Base-by-base conservation (phyloP, 2,888 invertebrate genomes). In the Phyto melanocephala region DNA sequence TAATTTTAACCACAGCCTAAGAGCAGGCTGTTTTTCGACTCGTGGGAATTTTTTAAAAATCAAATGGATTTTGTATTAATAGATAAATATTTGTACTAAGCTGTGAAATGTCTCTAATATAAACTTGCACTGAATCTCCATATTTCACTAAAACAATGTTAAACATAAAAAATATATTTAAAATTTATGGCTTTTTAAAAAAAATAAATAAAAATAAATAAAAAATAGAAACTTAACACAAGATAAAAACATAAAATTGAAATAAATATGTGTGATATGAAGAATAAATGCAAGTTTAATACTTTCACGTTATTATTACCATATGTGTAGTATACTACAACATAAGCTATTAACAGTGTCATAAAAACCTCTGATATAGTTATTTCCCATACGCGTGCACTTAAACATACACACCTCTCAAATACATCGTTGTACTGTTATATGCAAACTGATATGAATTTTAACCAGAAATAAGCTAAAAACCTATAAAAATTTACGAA, bases 271-370 rank as follows among this genome's bases (percentile, higher is more conserved):
- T n/a, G n/a, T n/a, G n/a, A n/a, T n/a, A n/a, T 28, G 6, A 28
- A 45, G 13, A 35, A 17, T 56, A 47, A 37, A 67, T 68, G 20
- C 33, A 42, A 35, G 17, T 42, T 77, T 24, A 35, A 24, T 52
- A 60, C 40, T 35, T 24, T 35, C 17, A 63, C 15, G 22, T 47
- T 63, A 56, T 63, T 70, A 62, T 65, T 50, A 11, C 47, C 63
- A 63, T 67, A 54, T 74, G 60, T 60, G 42, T 24, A n/a, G 35
- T n/a, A 13, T 50, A 40, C 13, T 40, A 40, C 17, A 56, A 58
- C 33, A 52, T 75, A 65, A 74, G 54, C 70, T 45, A 70, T 72
- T 72, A 81, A 72, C 35, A 37, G 17, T 40, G 10, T 77, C 76
- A 45, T 81, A 67, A 81, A 76, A 81, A 13, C 35, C 35, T 45